Percentiles rank a stretch among this genome's conserved stretches.
These are phyloP conservation scores for Notocelia uddmanniana DNA, from an alignment of 2,888 invertebrate species.

Conservation along the genomic window DNA sequence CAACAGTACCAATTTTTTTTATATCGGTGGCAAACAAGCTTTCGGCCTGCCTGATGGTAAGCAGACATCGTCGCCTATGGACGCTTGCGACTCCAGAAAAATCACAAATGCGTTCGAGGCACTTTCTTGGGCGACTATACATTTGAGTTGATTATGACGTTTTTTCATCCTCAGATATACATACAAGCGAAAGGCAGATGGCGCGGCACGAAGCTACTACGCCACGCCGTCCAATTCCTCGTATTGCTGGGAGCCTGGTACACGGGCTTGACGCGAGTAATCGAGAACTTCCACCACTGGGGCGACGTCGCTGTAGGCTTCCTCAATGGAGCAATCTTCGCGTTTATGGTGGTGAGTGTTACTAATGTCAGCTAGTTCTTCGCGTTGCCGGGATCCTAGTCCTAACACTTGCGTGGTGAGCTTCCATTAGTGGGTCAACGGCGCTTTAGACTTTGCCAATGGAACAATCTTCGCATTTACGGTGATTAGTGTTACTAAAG, in stretches of 20 bases:
- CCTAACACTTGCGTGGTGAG: conserved; percentile 90
- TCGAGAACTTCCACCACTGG: conserved; percentile 96
- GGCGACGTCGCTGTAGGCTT: conserved; percentile 93
- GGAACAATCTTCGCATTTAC: conserved; percentile 80
- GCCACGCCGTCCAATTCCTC: conserved; percentile 90
- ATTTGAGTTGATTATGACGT: background rate
- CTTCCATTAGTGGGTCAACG: conserved; percentile 96
- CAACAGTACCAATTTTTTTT: no score
- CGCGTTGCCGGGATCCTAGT: conserved; percentile 89
- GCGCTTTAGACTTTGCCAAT: conserved; percentile 88
- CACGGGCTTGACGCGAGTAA: conserved; percentile 91
- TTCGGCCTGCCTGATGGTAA: no score
- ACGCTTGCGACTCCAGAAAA: no score
- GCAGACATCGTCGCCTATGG: no score
- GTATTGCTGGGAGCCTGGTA: conserved; percentile 89
- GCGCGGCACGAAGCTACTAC: conserved; percentile 90
- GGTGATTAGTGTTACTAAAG: conserved; percentile 65
- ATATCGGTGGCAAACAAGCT: no score
- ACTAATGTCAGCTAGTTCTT: conserved; percentile 61
- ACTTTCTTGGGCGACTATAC: background rate
- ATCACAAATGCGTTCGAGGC: no score
- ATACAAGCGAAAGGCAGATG: conserved; percentile 91
- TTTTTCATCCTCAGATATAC: conserved; percentile 87
- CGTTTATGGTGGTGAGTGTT: conserved; percentile 79
- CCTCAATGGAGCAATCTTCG: conserved; percentile 85